Evolutionary conservation across 2,797 vertebrate genomes (phyloP).

Genomic region (Prionace glauca): DNA sequence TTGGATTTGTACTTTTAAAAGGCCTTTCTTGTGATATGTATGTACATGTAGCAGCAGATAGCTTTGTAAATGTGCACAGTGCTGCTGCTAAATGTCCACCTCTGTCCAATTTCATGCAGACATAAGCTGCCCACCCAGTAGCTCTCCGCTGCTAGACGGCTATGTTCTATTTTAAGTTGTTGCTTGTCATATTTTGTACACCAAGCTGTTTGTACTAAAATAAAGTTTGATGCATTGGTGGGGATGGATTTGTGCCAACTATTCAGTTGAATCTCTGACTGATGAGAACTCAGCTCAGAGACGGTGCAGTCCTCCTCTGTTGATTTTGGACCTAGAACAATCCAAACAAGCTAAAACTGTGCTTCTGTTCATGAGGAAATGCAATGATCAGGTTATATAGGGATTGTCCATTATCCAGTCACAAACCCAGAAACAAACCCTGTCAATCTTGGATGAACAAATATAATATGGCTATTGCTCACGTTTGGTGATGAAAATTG

Average conservation of each 20-base stretch:
- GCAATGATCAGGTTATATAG: neutral
- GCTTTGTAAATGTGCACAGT: neutral
- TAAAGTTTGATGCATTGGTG: conserved; percentile 17
- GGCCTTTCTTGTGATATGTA: neutral
- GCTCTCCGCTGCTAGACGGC: neutral
- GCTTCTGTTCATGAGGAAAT: neutral
- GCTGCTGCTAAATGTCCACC: neutral
- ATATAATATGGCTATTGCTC: neutral
- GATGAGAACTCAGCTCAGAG: neutral
- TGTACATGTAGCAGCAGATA: neutral
- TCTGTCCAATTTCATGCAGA: neutral
- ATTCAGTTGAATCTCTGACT: neutral
- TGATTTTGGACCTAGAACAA: neutral
- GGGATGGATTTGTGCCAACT: neutral
- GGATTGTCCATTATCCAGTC: neutral
- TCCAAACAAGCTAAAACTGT: neutral
- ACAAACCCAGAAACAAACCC: neutral
- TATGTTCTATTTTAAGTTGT: neutral
- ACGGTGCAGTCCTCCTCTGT: neutral
- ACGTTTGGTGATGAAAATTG: neutral
- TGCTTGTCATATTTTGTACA: neutral
- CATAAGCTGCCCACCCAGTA: neutral
- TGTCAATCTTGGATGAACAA: neutral
- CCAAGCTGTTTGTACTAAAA: conserved; percentile 6
- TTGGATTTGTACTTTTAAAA: neutral